These are phyloP conservation scores for Borostomias antarcticus DNA, from an alignment of 2,797 vertebrate genomes.

Conservation along the genomic window DNA sequence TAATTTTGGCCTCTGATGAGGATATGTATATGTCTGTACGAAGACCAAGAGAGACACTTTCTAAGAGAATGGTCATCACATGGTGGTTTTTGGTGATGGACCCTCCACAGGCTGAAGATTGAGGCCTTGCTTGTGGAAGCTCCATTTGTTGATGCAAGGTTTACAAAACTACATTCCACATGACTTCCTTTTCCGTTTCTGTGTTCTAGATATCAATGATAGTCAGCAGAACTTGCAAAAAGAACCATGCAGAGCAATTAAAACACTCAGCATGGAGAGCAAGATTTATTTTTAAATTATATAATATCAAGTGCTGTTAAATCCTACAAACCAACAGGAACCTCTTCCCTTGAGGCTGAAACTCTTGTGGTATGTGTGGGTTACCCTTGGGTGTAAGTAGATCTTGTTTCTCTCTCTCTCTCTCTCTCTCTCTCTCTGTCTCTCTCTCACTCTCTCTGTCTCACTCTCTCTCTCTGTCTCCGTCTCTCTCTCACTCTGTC, in stretches of 20 bases:
- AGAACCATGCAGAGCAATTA: neutral
- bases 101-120: slow-evolving; percentile 40
- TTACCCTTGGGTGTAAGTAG: neutral
- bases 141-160: slow-evolving; percentile 11
- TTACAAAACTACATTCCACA: slow-evolving; percentile 14
- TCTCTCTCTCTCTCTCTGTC: neutral
- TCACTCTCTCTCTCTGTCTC: neutral
- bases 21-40: slow-evolving; percentile 65
- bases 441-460: too few species aligned
- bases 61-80: slow-evolving; percentile 14
- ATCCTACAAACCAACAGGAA: neutral
- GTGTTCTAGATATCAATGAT: neutral
- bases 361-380: neutral
- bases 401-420: neutral
- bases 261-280: too few species aligned
- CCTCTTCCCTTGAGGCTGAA: too few species aligned
- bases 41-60: slow-evolving; percentile 18
- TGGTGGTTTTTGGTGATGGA: slow-evolving; percentile 32
- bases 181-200: neutral
- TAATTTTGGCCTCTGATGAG: slow-evolving; percentile 58
- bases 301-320: too few species aligned
- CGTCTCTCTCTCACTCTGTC: too few species aligned
- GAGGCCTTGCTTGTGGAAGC: slow-evolving; percentile 24
- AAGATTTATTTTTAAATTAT: too few species aligned
- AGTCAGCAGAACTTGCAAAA: neutral